Conservation (phyloP, 1,140 invertebrate species). For the Lordiphosa stackelbergi region DNA sequence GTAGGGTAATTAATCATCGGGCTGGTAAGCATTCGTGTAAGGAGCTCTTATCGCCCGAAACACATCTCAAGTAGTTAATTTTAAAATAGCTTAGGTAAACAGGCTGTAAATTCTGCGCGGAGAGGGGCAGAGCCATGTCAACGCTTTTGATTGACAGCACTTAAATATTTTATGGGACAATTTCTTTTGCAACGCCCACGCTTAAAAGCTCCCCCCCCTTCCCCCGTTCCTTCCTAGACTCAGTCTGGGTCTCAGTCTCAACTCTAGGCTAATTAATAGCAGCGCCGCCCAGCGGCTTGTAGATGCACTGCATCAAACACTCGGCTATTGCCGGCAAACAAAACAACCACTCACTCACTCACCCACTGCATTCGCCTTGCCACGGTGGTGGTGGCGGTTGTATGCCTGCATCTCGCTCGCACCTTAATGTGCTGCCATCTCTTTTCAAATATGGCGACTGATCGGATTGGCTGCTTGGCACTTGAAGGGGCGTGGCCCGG, state of each 20-base stretch:
- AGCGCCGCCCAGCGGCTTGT: constrained; percentile 47
- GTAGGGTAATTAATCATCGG: constrained; percentile 66
- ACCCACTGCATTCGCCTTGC: constrained; percentile 30
- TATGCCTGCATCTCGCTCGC: constrained; percentile 12
- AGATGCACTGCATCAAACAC: constrained; percentile 37
- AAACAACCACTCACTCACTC: constrained; percentile 23
- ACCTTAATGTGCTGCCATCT: constrained; percentile 26
- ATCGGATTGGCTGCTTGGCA: constrained; percentile 41
- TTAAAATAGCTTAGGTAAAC: constrained; percentile 63
- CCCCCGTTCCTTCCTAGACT: background rate
- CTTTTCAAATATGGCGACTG: constrained; percentile 67
- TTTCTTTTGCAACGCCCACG: constrained; percentile 38
- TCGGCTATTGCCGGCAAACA: constrained; percentile 15
- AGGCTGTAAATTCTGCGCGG: constrained; percentile 33
- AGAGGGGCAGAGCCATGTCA: constrained; percentile 32
- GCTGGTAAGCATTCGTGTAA: constrained; percentile 73
- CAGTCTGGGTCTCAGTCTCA: no score
- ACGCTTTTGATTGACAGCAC: constrained; percentile 65
- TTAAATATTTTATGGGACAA: constrained; percentile 63
- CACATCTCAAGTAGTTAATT: constrained; percentile 73
- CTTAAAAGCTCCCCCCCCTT: constrained; percentile 4
- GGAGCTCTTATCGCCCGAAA: constrained; percentile 65
- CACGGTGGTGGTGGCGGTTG: constrained; percentile 33
- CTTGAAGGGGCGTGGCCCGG: constrained; percentile 24
- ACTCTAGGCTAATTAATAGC: constrained; percentile 32